Percentiles rank a stretch among this genome's conserved stretches.
Evolutionary conservation across 2,113 vertebrate species (phyloP).

Genomic region (Danionella cerebrum): DNA sequence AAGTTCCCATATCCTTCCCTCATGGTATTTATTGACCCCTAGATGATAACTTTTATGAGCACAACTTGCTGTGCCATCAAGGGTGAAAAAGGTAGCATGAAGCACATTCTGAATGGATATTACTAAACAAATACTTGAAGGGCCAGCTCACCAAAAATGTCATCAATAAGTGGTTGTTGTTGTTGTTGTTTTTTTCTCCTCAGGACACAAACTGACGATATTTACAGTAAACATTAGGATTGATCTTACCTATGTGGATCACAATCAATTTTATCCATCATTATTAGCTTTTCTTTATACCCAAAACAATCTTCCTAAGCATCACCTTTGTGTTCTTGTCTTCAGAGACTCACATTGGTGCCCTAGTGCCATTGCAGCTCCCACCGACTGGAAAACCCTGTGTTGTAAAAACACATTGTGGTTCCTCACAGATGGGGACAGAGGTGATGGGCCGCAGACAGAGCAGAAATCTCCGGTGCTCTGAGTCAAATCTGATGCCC

Average conservation of each 20-base stretch:
- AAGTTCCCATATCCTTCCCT: neutral
- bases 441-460: slow-evolving; percentile 15
- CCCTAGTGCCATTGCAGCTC: slow-evolving; percentile 9
- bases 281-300: neutral
- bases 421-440: neutral
- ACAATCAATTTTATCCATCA: neutral
- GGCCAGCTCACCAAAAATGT: too few relatives aligned
- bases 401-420: slow-evolving; percentile 33
- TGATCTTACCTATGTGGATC: too few relatives aligned
- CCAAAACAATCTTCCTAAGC: neutral
- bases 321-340: slow-evolving; percentile 7
- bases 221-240: too few relatives aligned
- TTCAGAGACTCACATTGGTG: neutral
- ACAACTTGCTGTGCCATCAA: neutral
- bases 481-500: slow-evolving; percentile 20
- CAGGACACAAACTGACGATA: too few relatives aligned
- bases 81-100: neutral
- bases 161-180: too few relatives aligned
- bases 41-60: slow-evolving; percentile 13
- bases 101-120: neutral
- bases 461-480: neutral
- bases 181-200: too few relatives aligned
- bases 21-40: slow-evolving; percentile 21
- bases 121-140: neutral
- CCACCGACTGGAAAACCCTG: slow-evolving; percentile 21